A percentile compares a stretch with the other conserved stretches of the same genome.
Conservation (phyloP, 2,113 vertebrate genomes). For the Fulmarus glacialis region DNA sequence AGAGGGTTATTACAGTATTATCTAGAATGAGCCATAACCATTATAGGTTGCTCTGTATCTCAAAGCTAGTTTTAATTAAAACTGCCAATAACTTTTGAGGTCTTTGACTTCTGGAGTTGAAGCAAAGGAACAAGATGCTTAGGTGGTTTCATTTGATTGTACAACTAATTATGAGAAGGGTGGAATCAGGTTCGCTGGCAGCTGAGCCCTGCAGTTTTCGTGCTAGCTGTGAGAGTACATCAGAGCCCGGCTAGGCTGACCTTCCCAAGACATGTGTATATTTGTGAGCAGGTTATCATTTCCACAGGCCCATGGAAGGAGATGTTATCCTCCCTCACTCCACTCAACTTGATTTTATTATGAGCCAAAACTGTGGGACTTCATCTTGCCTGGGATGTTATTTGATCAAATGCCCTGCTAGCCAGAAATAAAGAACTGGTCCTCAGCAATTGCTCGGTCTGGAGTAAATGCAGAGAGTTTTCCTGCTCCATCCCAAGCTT, state of each 20-base stretch:
- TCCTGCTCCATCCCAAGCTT: background rate
- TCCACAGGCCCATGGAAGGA: background rate
- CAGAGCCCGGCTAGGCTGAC: background rate
- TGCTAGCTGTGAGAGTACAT: background rate
- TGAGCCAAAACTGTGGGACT: background rate
- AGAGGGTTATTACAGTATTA: constrained; percentile 11
- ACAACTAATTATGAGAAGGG: background rate
- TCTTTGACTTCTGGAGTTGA: constrained; percentile 9
- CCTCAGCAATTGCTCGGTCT: background rate
- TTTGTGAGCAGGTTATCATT: background rate
- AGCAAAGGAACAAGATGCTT: background rate
- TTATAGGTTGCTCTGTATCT: background rate
- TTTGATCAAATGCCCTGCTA: background rate
- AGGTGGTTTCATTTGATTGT: background rate
- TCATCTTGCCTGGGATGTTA: background rate
- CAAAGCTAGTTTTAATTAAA: constrained; percentile 44
- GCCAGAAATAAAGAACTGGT: background rate
- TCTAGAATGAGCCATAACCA: background rate
- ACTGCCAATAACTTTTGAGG: constrained; percentile 6
- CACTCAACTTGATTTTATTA: background rate
- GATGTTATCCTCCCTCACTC: background rate
- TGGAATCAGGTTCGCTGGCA: background rate
- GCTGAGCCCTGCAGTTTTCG: background rate
- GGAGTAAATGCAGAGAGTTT: background rate
- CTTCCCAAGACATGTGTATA: accelerated